Conservation (phyloP, 2,113 vertebrate genomes). For the Ailurus styani region DNA sequence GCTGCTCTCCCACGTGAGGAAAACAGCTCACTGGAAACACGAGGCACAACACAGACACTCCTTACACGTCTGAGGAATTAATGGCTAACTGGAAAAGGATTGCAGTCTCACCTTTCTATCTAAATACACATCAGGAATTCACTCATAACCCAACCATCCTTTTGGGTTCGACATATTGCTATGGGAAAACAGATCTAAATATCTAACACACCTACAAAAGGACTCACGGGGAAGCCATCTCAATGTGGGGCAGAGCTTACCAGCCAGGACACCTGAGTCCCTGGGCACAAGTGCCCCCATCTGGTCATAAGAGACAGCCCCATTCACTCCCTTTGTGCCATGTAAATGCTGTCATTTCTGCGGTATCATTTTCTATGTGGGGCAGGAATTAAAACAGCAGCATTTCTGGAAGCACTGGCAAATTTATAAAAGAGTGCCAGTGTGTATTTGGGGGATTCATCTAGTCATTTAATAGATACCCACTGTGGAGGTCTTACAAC, state of each 20-base stretch:
- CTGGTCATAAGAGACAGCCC: neutral
- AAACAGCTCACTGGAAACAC: neutral
- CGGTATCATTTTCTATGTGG: neutral
- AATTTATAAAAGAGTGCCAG: neutral
- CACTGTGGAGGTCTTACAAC: neutral
- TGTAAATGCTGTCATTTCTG: neutral
- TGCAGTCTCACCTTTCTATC: neutral
- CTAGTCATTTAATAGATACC: neutral
- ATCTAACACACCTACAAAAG: neutral
- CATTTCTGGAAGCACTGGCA: neutral
- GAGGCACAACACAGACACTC: neutral
- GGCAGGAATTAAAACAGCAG: neutral
- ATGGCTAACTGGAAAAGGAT: neutral
- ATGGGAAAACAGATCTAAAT: neutral
- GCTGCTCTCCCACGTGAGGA: neutral
- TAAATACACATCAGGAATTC: neutral
- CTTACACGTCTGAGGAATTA: neutral
- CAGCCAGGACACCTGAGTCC: neutral
- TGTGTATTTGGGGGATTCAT: neutral
- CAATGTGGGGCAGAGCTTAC: neutral
- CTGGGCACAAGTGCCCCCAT: fast-evolving
- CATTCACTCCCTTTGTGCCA: neutral
- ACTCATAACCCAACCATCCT: neutral
- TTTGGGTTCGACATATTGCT: neutral
- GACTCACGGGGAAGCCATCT: neutral